A percentile compares a stretch with the other conserved stretches of the same genome.
These are phyloP conservation scores for Cremastobaeus sp. DNA, from an alignment of 2,888 invertebrate genomes.

Conservation along the genomic window DNA sequence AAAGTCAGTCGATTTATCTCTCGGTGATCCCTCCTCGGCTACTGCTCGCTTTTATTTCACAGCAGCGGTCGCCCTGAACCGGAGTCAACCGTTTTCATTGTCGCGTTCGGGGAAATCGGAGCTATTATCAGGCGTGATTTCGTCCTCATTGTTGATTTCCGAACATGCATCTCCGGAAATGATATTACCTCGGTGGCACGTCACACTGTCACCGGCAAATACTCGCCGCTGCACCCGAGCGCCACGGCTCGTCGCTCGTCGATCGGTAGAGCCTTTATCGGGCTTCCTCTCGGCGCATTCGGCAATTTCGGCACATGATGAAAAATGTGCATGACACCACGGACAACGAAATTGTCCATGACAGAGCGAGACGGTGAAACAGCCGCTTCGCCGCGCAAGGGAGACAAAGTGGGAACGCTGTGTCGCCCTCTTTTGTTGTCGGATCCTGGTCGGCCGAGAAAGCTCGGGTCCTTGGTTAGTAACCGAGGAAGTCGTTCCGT, in stretches of 20 bases:
- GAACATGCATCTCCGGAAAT: conserved; percentile 9
- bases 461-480: conserved; percentile 25
- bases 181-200: conserved; percentile 20
- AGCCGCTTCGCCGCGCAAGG: background rate
- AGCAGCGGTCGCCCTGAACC: too few relatives aligned
- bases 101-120: too few relatives aligned
- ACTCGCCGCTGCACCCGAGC: background rate
- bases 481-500: conserved; percentile 21
- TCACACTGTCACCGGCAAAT: conserved; percentile 1
- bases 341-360: background rate
- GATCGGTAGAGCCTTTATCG: too few relatives aligned
- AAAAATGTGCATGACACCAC: background rate
- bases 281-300: too few relatives aligned
- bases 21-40: too few relatives aligned
- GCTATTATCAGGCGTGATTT: too few relatives aligned
- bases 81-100: too few relatives aligned
- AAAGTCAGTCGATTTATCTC: too few relatives aligned
- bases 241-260: background rate
- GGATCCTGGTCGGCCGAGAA: conserved; percentile 17
- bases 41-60: too few relatives aligned
- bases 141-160: background rate
- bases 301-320: too few relatives aligned
- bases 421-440: conserved; percentile 47
- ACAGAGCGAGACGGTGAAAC: background rate
- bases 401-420: conserved; percentile 21